Evolutionary conservation across 2,113 vertebrate genomes (phyloP).

Genomic region (Pteruthius melanotis): DNA sequence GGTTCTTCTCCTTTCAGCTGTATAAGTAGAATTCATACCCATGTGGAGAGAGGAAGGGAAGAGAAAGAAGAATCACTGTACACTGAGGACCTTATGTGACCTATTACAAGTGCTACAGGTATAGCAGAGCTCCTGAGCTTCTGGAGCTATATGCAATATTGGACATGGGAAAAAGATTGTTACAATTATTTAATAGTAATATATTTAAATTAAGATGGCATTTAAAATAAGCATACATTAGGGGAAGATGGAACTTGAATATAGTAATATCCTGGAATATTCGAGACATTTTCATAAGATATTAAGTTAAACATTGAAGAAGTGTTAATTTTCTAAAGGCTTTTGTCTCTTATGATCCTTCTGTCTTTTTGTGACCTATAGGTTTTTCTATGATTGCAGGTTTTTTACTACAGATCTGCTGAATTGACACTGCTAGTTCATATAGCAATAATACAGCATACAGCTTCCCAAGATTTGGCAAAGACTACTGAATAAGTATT

Average conservation of each 20-base stretch:
- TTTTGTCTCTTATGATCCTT: neutral
- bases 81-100: neutral
- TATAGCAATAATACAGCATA: neutral
- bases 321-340: neutral
- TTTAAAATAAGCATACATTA: neutral
- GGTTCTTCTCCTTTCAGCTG: neutral
- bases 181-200: neutral
- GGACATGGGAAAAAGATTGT: neutral
- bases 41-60: neutral
- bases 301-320: neutral
- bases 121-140: neutral
- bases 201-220: neutral
- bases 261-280: neutral
- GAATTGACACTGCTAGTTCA: neutral
- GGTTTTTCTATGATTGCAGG: neutral
- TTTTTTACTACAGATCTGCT: neutral
- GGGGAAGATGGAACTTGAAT: neutral
- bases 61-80: neutral
- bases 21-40: neutral
- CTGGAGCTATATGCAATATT: neutral
- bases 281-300: neutral
- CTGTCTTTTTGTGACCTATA: neutral
- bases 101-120: neutral
- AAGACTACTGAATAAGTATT: neutral
- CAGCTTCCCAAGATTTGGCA: neutral